A percentile compares a stretch with the other conserved stretches of the same genome.
Evolutionary conservation across 2,797 vertebrate genomes (phyloP).

Genomic region (Tokudaia muenninki): DNA sequence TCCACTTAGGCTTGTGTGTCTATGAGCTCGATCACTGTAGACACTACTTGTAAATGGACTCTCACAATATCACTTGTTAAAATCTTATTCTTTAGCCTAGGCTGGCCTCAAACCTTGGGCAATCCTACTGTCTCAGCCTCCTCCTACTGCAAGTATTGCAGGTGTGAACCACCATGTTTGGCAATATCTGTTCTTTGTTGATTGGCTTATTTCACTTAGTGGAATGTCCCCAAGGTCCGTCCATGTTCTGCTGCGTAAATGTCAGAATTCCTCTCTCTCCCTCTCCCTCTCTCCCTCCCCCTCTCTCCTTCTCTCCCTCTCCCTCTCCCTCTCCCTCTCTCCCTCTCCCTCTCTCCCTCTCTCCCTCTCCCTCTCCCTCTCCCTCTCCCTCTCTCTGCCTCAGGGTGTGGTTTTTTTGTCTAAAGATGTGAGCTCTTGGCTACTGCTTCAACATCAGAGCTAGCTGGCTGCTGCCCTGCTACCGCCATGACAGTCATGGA

Average conservation of each 20-base stretch:
- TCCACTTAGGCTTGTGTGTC: background rate
- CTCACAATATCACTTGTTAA: background rate
- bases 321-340: no score
- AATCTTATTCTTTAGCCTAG: background rate
- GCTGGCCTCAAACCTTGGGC: background rate
- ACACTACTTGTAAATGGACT: background rate
- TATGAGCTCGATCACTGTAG: background rate
- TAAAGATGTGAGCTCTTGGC: background rate
- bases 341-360: no score
- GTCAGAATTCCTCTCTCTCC: background rate
- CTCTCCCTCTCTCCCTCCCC: no score
- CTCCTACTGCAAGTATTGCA: background rate
- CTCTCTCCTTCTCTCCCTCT: no score
- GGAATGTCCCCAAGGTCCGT: background rate
- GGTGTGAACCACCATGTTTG: background rate
- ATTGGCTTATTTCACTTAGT: background rate
- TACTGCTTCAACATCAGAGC: background rate
- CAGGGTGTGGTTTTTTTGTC: background rate
- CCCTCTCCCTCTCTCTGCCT: no score
- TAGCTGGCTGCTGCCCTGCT: background rate
- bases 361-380: accelerated
- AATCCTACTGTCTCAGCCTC: background rate
- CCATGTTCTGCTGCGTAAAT: background rate
- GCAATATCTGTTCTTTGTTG: background rate
- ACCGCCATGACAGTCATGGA: background rate